A percentile compares a stretch with the other conserved stretches of the same genome.
phyloP scores from a whole-genome alignment of 2,888 invertebrate genomes.

The Ariolimax columbianus region DNA sequence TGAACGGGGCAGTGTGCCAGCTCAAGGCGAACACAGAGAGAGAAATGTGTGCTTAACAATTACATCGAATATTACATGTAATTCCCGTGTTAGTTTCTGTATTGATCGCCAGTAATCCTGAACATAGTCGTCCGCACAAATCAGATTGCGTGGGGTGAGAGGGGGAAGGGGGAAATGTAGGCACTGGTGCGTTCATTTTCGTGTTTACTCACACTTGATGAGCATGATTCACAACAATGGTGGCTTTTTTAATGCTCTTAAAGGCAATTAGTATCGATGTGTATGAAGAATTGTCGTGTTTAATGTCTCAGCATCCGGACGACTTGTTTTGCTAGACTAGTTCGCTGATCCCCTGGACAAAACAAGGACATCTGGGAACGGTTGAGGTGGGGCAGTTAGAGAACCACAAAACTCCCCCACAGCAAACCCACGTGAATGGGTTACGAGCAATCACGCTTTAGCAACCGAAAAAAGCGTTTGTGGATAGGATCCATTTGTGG shows the following conservation, averaged over 20 bases:
- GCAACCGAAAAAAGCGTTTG: background rate
- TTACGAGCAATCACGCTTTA: background rate
- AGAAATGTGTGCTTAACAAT: background rate
- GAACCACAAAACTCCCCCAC: conserved; percentile 28
- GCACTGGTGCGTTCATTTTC: background rate
- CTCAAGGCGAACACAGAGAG: background rate
- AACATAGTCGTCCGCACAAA: background rate
- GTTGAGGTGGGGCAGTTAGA: background rate
- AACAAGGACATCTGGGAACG: background rate
- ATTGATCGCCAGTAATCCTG: background rate
- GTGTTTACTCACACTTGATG: background rate
- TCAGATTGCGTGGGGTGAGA: background rate
- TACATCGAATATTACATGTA: background rate
- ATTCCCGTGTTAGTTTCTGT: background rate
- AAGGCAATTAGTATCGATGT: conserved; percentile 10
- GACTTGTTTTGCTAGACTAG: conserved; percentile 5
- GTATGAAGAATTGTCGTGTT: background rate
- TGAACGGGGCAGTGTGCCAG: background rate
- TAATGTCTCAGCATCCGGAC: background rate
- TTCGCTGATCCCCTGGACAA: background rate
- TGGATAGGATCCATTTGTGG: background rate
- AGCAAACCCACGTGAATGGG: background rate
- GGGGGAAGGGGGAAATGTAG: background rate
- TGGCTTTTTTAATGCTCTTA: background rate
- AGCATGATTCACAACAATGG: background rate